Percentiles rank a stretch among this genome's conserved stretches.
These are phyloP conservation scores for Cephus pulcher DNA, from an alignment of 2,888 invertebrate species.

Conservation along the genomic window DNA sequence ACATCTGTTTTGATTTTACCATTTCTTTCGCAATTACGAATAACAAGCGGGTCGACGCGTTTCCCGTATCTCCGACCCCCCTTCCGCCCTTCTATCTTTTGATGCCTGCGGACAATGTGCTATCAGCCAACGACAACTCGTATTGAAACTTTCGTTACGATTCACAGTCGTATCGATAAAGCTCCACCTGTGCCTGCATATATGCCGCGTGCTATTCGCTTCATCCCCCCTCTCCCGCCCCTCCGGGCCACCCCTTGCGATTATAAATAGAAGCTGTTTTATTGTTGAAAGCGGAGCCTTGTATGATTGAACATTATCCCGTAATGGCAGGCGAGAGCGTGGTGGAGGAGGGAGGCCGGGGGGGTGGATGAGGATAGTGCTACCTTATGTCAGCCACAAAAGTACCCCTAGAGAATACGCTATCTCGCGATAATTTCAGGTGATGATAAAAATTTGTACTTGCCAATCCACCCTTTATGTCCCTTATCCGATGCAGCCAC, in stretches of 20 bases:
- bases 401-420: not conserved
- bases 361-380: not conserved
- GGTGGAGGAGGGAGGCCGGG: no score
- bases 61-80: slow-evolving; percentile 16
- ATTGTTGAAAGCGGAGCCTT: slow-evolving; percentile 29
- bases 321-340: slow-evolving; percentile 7
- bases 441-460: not conserved
- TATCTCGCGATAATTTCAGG: not conserved
- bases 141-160: slow-evolving; percentile 37
- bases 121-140: slow-evolving; percentile 33
- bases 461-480: slow-evolving; percentile 1
- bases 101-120: not conserved
- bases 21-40: not conserved
- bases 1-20: not conserved
- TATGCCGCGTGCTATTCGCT: not conserved
- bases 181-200: slow-evolving; percentile 32
- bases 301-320: slow-evolving; percentile 33
- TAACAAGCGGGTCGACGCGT: slow-evolving; percentile 9
- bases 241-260: slow-evolving; percentile 14
- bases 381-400: not conserved
- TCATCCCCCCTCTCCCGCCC: not conserved
- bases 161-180: slow-evolving; percentile 38
- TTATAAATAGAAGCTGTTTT: slow-evolving; percentile 46
- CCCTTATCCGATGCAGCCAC: not conserved
- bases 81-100: not conserved